Conservation (phyloP, 92 coral and sea anemone genomes). For the Palythoa heliodiscus region DNA sequence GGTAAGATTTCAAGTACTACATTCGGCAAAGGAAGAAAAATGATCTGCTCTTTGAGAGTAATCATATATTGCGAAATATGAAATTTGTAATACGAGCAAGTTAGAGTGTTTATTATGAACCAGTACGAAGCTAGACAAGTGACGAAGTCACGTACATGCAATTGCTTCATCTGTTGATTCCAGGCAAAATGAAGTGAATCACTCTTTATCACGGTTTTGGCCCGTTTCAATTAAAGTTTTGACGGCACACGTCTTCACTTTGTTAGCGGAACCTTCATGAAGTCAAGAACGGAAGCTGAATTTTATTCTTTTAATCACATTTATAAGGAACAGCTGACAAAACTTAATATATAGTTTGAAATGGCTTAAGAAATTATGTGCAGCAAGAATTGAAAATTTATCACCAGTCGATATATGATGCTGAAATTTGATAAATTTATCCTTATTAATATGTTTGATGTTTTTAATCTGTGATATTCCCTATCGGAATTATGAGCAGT, state of each 20-base stretch:
- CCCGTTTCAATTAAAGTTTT: neutral
- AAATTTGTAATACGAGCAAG: neutral
- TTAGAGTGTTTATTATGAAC: neutral
- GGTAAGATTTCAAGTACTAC: conserved; percentile 52
- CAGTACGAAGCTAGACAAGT: neutral
- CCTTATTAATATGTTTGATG: too few species aligned
- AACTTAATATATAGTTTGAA: too few species aligned
- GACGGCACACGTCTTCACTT: neutral
- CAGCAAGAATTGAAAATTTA: too few species aligned
- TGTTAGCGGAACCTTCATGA: neutral
- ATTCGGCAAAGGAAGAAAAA: neutral
- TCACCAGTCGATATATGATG: too few species aligned
- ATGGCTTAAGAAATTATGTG: too few species aligned
- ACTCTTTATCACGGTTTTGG: neutral
- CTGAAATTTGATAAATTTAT: too few species aligned
- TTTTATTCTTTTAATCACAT: neutral
- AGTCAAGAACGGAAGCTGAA: neutral
- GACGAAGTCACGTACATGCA: conserved; percentile 4
- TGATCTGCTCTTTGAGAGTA: too few species aligned
- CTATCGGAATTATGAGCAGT: too few species aligned
- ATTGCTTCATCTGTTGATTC: neutral
- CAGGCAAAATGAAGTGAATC: neutral
- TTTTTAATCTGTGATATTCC: too few species aligned
- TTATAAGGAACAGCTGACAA: neutral
- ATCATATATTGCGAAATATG: neutral